Evolutionary conservation across 2,888 invertebrate genomes (phyloP).

Genomic region (Halictus ligatus): DNA sequence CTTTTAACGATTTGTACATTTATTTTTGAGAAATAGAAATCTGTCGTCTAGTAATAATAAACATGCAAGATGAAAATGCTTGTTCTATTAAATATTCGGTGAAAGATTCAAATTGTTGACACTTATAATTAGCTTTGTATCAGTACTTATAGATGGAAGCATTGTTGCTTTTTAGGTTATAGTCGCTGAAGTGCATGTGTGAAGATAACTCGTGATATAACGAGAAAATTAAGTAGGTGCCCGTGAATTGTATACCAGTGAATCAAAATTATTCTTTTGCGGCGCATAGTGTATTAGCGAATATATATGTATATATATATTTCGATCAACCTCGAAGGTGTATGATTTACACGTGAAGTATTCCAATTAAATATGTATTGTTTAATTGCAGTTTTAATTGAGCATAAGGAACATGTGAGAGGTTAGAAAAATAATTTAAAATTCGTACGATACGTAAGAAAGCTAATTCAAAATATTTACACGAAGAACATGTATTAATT

Average conservation of each 20-base stretch:
- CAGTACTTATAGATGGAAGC: constrained; percentile 26
- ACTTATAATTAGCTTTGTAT: neutral
- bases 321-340: constrained; percentile 38
- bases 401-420: neutral
- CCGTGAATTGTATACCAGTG: constrained; percentile 31
- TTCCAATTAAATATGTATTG: neutral
- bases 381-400: neutral
- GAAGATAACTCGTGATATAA: neutral
- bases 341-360: neutral
- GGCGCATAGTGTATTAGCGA: neutral
- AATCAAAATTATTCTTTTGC: constrained; percentile 13
- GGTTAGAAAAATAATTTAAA: constrained; percentile 41
- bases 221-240: neutral
- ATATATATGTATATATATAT: constrained; percentile 2
- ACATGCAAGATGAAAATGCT: neutral
- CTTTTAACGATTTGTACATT: neutral
- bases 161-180: constrained; percentile 11
- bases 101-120: neutral
- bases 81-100: neutral
- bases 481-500: neutral
- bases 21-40: neutral
- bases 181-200: neutral
- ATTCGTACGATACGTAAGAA: neutral
- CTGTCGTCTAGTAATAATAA: neutral
- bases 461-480: constrained; percentile 3